A percentile compares a stretch with the other conserved stretches of the same genome.
phyloP scores from a whole-genome alignment of 2,888 invertebrate species.

The Malthinus seriepunctatus region DNA sequence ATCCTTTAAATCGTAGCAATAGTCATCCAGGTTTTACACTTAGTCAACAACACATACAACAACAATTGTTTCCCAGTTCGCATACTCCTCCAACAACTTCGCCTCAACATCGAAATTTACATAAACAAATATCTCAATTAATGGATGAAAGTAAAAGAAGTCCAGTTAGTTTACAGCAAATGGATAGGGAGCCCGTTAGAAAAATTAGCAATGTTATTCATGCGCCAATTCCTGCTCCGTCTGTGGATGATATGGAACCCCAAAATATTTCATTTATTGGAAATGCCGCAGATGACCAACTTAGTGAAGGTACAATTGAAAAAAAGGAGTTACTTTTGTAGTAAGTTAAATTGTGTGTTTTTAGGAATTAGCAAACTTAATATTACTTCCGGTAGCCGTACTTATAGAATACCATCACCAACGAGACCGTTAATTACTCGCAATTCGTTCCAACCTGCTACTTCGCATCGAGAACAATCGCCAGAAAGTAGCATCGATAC shows the following conservation, averaged over 20 bases:
- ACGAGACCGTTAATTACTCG: conserved; percentile 73
- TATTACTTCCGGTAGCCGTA: conserved; percentile 85
- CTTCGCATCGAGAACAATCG: conserved; percentile 41
- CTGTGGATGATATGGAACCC: conserved; percentile 87
- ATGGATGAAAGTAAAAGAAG: conserved; percentile 50
- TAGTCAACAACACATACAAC: conserved; percentile 55
- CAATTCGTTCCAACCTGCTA: conserved; percentile 68
- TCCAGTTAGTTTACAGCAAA: conserved; percentile 59
- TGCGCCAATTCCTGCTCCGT: conserved; percentile 67
- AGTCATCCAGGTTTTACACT: conserved; percentile 64
- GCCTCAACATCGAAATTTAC: conserved; percentile 66
- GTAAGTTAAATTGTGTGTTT: conserved; percentile 9
- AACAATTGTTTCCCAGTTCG: conserved; percentile 57
- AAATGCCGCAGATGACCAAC: conserved; percentile 61
- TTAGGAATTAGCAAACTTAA: conserved; percentile 75
- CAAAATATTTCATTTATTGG: conserved; percentile 93
- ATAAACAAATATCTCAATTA: conserved; percentile 60
- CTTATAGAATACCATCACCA: conserved; percentile 88
- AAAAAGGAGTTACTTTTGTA: neutral
- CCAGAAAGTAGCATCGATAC: conserved; percentile 55
- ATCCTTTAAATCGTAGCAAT: conserved; percentile 59
- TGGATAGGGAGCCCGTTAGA: conserved; percentile 50
- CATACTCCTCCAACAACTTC: conserved; percentile 62
- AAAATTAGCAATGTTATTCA: conserved; percentile 53
- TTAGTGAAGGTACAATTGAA: conserved; percentile 44